phyloP scores from a whole-genome alignment of 2,797 vertebrate species.

The Setipinna tenuifilis region DNA sequence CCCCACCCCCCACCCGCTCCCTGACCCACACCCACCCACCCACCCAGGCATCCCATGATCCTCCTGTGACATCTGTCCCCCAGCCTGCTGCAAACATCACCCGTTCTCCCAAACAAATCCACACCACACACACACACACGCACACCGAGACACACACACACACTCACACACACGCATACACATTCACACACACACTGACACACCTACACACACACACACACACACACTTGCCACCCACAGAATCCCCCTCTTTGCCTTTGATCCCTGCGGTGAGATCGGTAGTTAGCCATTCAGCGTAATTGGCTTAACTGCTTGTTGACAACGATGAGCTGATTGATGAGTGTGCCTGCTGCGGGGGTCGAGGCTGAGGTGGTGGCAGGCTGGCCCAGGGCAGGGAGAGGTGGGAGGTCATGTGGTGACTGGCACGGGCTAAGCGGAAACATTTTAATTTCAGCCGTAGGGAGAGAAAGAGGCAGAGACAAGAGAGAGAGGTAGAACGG shows the following conservation, averaged over 20 bases:
- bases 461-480: background rate
- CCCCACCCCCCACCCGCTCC: no score
- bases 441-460: background rate
- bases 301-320: conserved; percentile 24
- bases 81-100: background rate
- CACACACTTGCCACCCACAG: background rate
- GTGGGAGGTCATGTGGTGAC: background rate
- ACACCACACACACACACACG: background rate
- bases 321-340: conserved; percentile 20
- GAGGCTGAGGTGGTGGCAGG: background rate
- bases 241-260: background rate
- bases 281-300: conserved; percentile 18
- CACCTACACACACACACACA: background rate
- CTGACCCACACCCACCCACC: no score
- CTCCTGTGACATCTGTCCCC: conserved; percentile 11
- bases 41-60: background rate
- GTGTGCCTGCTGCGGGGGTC: background rate
- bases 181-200: conserved; percentile 1
- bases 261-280: conserved; percentile 12
- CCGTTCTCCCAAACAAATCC: background rate
- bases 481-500: background rate
- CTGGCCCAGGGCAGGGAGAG: background rate
- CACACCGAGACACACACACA: conserved; percentile 1
- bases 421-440: background rate
- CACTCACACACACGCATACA: background rate